Evolutionary conservation across 2,888 invertebrate genomes (phyloP), one percentile per base, ranked within the genome.

Genomic region (Agrotis segetum): DNA sequence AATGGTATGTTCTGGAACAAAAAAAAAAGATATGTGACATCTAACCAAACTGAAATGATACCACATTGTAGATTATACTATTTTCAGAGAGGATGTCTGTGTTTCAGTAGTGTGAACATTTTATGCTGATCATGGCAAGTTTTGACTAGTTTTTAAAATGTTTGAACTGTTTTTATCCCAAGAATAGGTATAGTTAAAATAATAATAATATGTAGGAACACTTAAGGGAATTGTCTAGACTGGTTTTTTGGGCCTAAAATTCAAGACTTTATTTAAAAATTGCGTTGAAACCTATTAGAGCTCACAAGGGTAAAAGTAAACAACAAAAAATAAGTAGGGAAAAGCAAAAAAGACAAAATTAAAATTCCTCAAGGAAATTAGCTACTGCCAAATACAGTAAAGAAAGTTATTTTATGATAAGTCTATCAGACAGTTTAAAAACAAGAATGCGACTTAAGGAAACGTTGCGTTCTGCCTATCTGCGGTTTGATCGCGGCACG

Each of bases 381-480:
- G 24, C 11, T 49, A 49, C 55, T 44, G 40, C 21, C 9, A 59
- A 64, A 71, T 40, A 49, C 2, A 58, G 5, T 17, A 55, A 40
- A 17, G 9, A 60, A 34, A 4, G 7, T 40, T 55, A 55, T 58
- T 52, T 74, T 67, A 64, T 74, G 47, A 67, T 66, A 63, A 47
- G 46, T 49, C 13, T 46, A 70, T 62, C 60, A 53, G 24, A 64
- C 34, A 49, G 49, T 44, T 44, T 63, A 61, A 70, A 65, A n/a
- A 13, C 3, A 56, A 44, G 53, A 67, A 76, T 81, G 77, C 47
- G 77, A 58, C 62, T 19, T 19, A 53, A 77, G 72, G 82, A 79
- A 79, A 66, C 59, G 72, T 79, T 72, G 79, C 79, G 82, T 77
- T 82, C 59, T 66, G 49, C 55, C 34, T 72, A 79, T 79, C 79